Evolutionary conservation across 1,140 invertebrate genomes (phyloP), one percentile per base, ranked within the genome.

Genomic region (Pseudomyrmex pallidus): DNA sequence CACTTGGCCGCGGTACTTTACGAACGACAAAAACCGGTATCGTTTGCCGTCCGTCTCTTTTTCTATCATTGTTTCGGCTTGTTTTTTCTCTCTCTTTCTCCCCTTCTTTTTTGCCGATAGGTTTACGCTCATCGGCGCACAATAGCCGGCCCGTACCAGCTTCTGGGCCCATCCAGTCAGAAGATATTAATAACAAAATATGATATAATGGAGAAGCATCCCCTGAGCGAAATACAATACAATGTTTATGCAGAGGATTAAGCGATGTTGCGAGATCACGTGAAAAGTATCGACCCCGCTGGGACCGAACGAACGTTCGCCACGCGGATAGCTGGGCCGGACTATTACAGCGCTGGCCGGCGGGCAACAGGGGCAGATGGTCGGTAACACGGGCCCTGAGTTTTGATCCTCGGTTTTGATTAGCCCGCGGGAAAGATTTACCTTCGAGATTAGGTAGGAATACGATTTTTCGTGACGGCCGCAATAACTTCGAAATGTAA

Each of bases 171-270:
- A 94, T 86, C 90, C 93, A 94, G 92, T 94, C 93, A 90, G 91
- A 94, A 94, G 92, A 94, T 94, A 94, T 94, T 94, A 94, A 94
- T 94, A 94, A 94, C 93, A 93, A 94, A 94, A 94, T 94, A 94
- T 94, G 92, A 94, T 93, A 94, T 93, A 93, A 93, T 94, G 35
- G 35, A 86, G 93, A 90, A 90, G 91, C 92, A 93, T 92, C 92
- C 92, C 90, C 82, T 90, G 89, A 89, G 92, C 90, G 93, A 93
- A 93, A 92, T 89, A 94, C 92, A 94, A 94, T 94, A 92, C 92
- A 92, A 92, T 94, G 92, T 94, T 94, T 94, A 94, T 93, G 92
- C 92, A 90, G 85, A 73, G 93, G 93, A 94, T 94, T 91, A 94
- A 92, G 89, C 91, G 91, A 90, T 90, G 89, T 87, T 90, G 87